Conservation (phyloP, 2,113 vertebrate genomes). For the Phaethornis superciliosus region DNA sequence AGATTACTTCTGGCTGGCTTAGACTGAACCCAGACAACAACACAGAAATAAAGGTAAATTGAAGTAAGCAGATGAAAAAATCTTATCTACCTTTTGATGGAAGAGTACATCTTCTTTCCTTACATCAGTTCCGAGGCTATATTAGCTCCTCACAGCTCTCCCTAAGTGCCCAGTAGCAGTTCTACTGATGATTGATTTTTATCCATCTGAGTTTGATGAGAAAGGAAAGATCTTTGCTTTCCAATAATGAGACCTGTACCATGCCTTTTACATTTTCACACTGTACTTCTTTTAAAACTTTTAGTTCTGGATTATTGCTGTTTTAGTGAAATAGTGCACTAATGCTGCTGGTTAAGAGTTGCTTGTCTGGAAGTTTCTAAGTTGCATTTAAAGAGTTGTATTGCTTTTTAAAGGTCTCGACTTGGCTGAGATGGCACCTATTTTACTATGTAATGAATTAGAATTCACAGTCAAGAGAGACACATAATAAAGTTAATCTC, state of each 20-base stretch:
- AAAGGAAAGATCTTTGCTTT: slow-evolving; percentile 30
- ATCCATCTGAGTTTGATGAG: neutral
- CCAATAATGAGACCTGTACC: neutral
- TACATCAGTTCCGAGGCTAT: neutral
- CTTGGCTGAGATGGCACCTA: neutral
- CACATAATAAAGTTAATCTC: neutral
- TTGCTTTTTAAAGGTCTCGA: slow-evolving; percentile 20
- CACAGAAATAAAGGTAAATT: neutral
- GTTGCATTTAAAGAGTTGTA: neutral
- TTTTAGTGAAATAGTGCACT: neutral
- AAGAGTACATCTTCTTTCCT: neutral
- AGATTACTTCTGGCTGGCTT: neutral
- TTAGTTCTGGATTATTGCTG: neutral
- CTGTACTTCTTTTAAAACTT: neutral
- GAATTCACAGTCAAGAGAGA: neutral
- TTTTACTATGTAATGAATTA: neutral
- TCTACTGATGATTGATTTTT: slow-evolving; percentile 5
- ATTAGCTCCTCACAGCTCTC: neutral
- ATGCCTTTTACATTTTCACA: neutral
- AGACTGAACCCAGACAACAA: neutral
- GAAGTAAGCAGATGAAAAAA: slow-evolving; percentile 22
- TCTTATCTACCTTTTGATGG: slow-evolving; percentile 16
- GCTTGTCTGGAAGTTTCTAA: neutral
- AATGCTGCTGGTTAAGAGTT: neutral
- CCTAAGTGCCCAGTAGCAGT: neutral